Percentiles rank a stretch among this genome's conserved stretches.
phyloP scores from a whole-genome alignment of 2,113 vertebrate genomes.

The Planiliza haematocheilus region DNA sequence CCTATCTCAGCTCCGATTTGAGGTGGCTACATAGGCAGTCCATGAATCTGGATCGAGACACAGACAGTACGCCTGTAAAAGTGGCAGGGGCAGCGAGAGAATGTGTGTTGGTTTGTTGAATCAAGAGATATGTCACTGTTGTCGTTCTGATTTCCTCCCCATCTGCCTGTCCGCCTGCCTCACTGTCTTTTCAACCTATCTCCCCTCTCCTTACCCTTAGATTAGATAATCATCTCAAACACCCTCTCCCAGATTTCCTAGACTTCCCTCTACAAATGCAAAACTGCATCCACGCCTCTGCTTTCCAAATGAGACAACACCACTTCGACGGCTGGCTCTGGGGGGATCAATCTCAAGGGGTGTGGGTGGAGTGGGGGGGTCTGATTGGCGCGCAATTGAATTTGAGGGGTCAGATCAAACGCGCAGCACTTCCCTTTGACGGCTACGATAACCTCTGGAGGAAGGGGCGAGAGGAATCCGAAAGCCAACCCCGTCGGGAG shows the following conservation, averaged over 20 bases:
- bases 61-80: constrained; percentile 3
- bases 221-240: constrained; percentile 62
- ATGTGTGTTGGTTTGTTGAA: constrained; percentile 26
- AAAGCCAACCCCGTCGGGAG: constrained; percentile 32
- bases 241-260: constrained; percentile 47
- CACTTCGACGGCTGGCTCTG: constrained; percentile 31
- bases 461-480: constrained; percentile 26
- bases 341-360: constrained; percentile 59
- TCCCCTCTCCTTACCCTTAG: constrained; percentile 30
- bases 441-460: constrained; percentile 55
- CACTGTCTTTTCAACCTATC: constrained; percentile 20
- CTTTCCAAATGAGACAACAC: constrained; percentile 72
- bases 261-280: constrained; percentile 46
- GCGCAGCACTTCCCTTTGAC: constrained; percentile 29
- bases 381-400: constrained; percentile 75
- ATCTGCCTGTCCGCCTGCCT: constrained; percentile 26
- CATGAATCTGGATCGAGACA: constrained; percentile 33
- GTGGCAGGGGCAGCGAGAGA: not conserved
- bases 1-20: constrained; percentile 39
- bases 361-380: constrained; percentile 42
- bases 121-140: constrained; percentile 41
- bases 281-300: constrained; percentile 61
- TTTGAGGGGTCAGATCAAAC: constrained; percentile 74
- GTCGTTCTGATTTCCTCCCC: not conserved
- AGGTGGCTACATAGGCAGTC: constrained; percentile 36